A percentile compares a stretch with the other conserved stretches of the same genome.
Evolutionary conservation across 2,888 invertebrate species (phyloP).

Genomic region (Ctenicera cuprea): DNA sequence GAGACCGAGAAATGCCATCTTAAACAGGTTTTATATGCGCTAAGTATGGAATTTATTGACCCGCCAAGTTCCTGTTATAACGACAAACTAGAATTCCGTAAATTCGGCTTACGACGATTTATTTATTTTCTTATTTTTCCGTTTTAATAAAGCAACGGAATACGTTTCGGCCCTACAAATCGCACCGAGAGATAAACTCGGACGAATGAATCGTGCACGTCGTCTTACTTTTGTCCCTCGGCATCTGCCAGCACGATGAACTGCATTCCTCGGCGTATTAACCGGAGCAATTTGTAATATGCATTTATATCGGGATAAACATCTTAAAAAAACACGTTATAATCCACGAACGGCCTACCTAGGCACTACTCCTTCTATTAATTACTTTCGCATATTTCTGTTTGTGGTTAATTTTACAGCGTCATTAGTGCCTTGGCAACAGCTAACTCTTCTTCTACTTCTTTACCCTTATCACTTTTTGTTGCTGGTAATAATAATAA

Average conservation of each 20-base stretch:
- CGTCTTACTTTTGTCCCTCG: slow-evolving; percentile 25
- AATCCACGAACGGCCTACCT: slow-evolving; percentile 16
- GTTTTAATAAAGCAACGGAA: slow-evolving; percentile 2
- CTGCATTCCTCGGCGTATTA: slow-evolving; percentile 66
- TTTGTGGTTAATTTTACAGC: not conserved
- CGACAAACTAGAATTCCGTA: slow-evolving; percentile 33
- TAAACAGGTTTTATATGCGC: slow-evolving; percentile 44
- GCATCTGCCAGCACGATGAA: slow-evolving; percentile 54
- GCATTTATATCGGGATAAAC: slow-evolving; percentile 37
- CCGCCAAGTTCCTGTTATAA: slow-evolving; percentile 32
- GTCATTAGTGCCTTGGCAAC: not conserved
- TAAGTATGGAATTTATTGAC: slow-evolving; percentile 48
- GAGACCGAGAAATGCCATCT: slow-evolving; percentile 36
- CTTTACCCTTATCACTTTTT: slow-evolving; percentile 1
- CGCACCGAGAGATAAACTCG: not conserved
- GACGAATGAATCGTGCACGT: slow-evolving; percentile 14
- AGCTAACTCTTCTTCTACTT: not conserved
- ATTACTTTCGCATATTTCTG: slow-evolving; percentile 28
- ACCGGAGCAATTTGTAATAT: slow-evolving; percentile 66
- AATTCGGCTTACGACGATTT: slow-evolving; percentile 38
- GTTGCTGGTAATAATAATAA: not conserved
- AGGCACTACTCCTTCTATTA: slow-evolving; percentile 32
- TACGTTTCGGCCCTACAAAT: slow-evolving; percentile 19
- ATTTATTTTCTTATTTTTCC: slow-evolving; percentile 34
- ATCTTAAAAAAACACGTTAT: slow-evolving; percentile 30